These are phyloP conservation scores for Drosophila neocordata DNA, from an alignment of 1,140 invertebrate genomes.

Conservation along the genomic window DNA sequence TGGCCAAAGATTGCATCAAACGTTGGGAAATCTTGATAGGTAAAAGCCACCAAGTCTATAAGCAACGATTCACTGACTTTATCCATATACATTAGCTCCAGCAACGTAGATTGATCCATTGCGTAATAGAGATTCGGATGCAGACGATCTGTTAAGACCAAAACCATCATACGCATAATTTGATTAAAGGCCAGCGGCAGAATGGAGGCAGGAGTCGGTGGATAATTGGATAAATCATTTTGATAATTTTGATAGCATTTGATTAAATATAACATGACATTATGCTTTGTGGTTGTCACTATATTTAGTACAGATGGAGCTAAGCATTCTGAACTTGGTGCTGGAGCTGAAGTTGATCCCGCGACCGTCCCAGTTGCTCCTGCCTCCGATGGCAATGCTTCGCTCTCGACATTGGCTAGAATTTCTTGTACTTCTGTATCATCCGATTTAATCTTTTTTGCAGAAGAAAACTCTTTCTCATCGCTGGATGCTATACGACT, in stretches of 20 bases:
- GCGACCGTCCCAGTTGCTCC: neutral
- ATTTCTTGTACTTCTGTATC: constrained; percentile 79
- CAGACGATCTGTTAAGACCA: constrained; percentile 74
- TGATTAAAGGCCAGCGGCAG: constrained; percentile 40
- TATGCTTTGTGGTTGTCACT: constrained; percentile 67
- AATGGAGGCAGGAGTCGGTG: constrained; percentile 10
- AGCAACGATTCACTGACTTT: constrained; percentile 85
- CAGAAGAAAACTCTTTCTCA: constrained; percentile 71
- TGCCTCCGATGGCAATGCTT: constrained; percentile 32
- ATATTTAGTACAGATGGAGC: constrained; percentile 49
- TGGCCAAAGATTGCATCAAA: constrained; percentile 89
- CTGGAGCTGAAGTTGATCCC: constrained; percentile 16
- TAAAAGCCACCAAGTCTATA: constrained; percentile 85
- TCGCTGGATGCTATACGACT: constrained; percentile 20
- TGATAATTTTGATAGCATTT: constrained; percentile 72
- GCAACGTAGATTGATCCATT: constrained; percentile 63
- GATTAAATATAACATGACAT: constrained; percentile 62
- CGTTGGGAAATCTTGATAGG: constrained; percentile 86
- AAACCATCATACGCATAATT: constrained; percentile 60
- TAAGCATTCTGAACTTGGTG: constrained; percentile 36
- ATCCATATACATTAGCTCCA: constrained; percentile 83
- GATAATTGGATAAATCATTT: constrained; percentile 51
- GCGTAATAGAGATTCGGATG: constrained; percentile 57
- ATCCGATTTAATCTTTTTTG: constrained; percentile 81
- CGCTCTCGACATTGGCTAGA: constrained; percentile 62